phyloP scores from a whole-genome alignment of 1,140 invertebrate genomes.

The Zelostemma sp. region DNA sequence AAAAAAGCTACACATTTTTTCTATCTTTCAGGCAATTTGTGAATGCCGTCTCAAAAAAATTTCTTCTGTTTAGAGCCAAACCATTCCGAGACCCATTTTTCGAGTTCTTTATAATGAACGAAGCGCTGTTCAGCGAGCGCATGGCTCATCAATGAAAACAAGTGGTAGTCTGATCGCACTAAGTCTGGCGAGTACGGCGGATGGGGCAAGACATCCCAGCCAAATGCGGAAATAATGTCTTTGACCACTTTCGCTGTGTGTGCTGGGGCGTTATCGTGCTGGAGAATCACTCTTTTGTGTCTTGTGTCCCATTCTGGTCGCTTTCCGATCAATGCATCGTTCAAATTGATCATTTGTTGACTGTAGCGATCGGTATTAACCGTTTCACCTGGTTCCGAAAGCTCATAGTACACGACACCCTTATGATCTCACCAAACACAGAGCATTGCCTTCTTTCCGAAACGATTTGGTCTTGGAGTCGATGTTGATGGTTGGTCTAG shows the following conservation, averaged over 20 bases:
- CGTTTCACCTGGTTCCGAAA: conserved; percentile 39
- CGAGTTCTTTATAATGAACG: conserved; percentile 4
- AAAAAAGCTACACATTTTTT: conserved; percentile 25
- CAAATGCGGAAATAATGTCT: too few relatives aligned
- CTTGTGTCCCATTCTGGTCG: conserved; percentile 11
- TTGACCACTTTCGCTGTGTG: too few relatives aligned
- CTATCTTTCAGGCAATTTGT: conserved; percentile 35
- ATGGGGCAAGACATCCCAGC: too few relatives aligned
- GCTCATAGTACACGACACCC: conserved; percentile 48
- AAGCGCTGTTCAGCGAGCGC: conserved; percentile 14
- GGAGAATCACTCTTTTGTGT: conserved; percentile 11
- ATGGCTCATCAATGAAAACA: conserved; percentile 11
- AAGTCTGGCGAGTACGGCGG: conserved; percentile 22
- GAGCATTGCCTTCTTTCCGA: conserved; percentile 37
- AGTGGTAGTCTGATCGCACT: conserved; percentile 14
- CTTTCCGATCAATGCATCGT: conserved; percentile 13
- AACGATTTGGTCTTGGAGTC: conserved; percentile 19
- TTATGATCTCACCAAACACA: conserved; percentile 43
- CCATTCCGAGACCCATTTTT: too few relatives aligned
- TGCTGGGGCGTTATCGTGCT: too few relatives aligned
- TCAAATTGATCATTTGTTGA: conserved; percentile 15
- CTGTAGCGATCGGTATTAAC: conserved; percentile 15
- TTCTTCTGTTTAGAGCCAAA: conserved; percentile 20
- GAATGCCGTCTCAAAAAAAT: conserved; percentile 28
- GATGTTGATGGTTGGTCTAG: conserved; percentile 18